These are phyloP conservation scores for Lethrus apterus DNA, from an alignment of 1,140 invertebrate species.

Conservation along the genomic window DNA sequence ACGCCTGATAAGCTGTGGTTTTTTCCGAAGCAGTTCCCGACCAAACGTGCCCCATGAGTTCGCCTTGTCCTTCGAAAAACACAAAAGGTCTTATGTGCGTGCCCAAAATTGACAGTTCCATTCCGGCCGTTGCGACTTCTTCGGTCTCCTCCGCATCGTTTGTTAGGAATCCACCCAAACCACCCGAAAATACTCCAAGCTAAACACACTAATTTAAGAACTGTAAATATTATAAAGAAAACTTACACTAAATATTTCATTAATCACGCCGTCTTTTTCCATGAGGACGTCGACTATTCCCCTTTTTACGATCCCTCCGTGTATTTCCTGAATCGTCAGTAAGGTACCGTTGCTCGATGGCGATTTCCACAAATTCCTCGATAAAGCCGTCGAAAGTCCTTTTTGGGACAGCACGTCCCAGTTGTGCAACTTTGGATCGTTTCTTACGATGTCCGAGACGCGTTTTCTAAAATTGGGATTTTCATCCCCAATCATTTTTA, in stretches of 20 bases:
- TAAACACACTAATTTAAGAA: constrained; percentile 17
- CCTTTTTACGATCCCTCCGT: constrained; percentile 64
- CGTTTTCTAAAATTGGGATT: constrained; percentile 42
- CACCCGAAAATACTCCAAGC: constrained; percentile 73
- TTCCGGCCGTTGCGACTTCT: constrained; percentile 68
- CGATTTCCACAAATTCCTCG: constrained; percentile 50
- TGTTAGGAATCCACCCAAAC: constrained; percentile 60
- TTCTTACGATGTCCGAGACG: constrained; percentile 40
- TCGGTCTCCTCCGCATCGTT: constrained; percentile 47
- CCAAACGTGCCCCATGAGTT: constrained; percentile 87
- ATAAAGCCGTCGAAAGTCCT: constrained; percentile 66
- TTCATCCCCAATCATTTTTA: constrained; percentile 53
- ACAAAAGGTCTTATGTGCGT: constrained; percentile 73
- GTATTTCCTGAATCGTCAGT: constrained; percentile 68
- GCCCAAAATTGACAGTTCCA: constrained; percentile 73
- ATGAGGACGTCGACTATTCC: constrained; percentile 67
- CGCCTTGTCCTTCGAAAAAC: constrained; percentile 77
- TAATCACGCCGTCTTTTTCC: constrained; percentile 44
- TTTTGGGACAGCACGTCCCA: constrained; percentile 58
- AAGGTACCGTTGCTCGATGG: constrained; percentile 61
- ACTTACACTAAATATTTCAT: constrained; percentile 47
- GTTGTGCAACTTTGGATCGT: constrained; percentile 49
- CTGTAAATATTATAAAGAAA: neutral
- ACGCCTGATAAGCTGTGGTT: constrained; percentile 72
- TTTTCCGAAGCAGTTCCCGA: constrained; percentile 73